Base-by-base conservation (phyloP, 1,140 invertebrate genomes). In the Archegozetes longisetosus region DNA sequence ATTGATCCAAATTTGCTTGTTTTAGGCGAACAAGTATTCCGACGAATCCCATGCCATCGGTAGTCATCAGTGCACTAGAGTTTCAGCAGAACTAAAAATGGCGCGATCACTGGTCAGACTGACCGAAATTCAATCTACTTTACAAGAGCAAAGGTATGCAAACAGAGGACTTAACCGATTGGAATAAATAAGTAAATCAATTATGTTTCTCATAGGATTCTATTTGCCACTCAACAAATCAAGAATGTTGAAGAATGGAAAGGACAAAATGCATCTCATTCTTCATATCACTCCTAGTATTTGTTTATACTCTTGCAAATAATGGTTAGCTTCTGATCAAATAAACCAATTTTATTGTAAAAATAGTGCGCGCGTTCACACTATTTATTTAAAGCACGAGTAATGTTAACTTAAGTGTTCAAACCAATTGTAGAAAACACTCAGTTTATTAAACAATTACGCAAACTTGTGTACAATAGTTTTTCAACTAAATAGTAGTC, bases 41-140 rank as follows among this genome's bases (percentile, higher is more conserved):
- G 86, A 90, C 70, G 88, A 91, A 74, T 81, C 83, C 64, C 82
- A 88, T 70, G 80, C 81, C 61, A 79, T 87, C 73, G 85, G 85
- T 64, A 88, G 86, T 77, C 77, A 88, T 69, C 83, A 84, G 70
- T 88, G 86, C 76, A 93, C 90, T 64, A 82, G 88, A 75, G 89
- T 96, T 64, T 94, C 89, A 53, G 84, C 89, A 29, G 90, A 96
- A 70, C 76, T 96, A 61, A 96, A 96, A 76, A 88, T 86, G 74
- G 87, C 90, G 64, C 80, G 92, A 64, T 93, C 89, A 64, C 77
- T 93, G 69, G 92, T 96, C 64, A 81, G 92, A 68, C 80, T 91
- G 68, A 90, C 88, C 29, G 91, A 96, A 80, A 95, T 95, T 73
- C 88, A 92, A 78, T 88, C 91, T 60, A 95, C 91, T 62, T 76